These are phyloP conservation scores for Lemur catta DNA, from an alignment of 2,797 vertebrate species.

Conservation along the genomic window DNA sequence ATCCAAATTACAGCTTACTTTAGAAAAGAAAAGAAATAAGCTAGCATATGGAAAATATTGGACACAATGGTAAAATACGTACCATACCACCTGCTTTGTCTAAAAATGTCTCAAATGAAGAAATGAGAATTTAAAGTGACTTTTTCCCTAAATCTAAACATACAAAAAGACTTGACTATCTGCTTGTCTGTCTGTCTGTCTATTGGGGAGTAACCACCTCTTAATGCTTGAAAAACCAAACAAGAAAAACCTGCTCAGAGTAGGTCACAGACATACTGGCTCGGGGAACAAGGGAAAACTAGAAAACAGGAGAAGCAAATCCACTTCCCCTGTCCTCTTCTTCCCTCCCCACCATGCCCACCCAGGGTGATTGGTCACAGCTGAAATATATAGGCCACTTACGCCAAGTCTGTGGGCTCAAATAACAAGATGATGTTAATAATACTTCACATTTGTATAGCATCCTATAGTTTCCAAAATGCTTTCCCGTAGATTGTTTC, in stretches of 20 bases:
- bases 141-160: neutral
- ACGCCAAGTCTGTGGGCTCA: neutral
- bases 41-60: constrained; percentile 41
- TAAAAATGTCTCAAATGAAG: constrained; percentile 15
- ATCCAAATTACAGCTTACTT: constrained; percentile 46
- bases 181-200: neutral
- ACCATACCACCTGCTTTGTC: neutral
- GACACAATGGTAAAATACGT: neutral
- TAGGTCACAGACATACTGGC: neutral
- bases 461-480: neutral
- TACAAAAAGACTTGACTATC: neutral
- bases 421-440: neutral
- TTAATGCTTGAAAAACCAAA: neutral
- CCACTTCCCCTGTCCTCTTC: neutral
- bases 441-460: constrained; percentile 46
- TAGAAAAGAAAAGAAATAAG: constrained; percentile 38
- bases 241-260: neutral
- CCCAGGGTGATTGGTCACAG: neutral
- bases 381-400: neutral
- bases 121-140: constrained; percentile 15
- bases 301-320: neutral
- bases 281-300: neutral
- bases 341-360: neutral
- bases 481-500: constrained; percentile 24
- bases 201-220: neutral